A percentile compares a stretch with the other conserved stretches of the same genome.
phyloP scores from a whole-genome alignment of 2,797 vertebrate species.

The Furcifer pardalis region DNA sequence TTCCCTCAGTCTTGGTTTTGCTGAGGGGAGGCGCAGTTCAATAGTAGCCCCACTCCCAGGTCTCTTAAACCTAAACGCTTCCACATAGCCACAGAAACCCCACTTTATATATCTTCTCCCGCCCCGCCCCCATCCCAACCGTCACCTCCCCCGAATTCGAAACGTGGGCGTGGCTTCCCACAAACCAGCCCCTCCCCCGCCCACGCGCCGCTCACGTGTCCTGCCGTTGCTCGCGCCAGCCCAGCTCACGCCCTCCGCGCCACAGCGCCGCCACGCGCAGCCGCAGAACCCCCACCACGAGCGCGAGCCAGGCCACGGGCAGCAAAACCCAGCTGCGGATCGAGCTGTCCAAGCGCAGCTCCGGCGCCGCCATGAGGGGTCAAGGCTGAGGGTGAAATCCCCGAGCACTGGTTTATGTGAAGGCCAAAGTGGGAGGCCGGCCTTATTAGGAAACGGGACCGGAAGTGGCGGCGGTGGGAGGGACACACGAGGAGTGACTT shows the following conservation, averaged over 20 bases:
- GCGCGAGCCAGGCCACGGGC: constrained; percentile 86
- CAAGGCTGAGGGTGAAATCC: not conserved
- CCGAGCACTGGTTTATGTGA: not conserved
- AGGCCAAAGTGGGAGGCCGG: not conserved
- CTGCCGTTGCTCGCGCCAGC: constrained; percentile 19
- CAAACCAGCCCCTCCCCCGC: not conserved
- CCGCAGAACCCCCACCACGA: constrained; percentile 82
- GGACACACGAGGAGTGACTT: too few relatives aligned
- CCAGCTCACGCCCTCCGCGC: constrained; percentile 71
- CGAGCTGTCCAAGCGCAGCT: constrained; percentile 16
- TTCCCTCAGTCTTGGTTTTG: too few relatives aligned
- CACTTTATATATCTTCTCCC: too few relatives aligned
- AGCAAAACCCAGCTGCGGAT: constrained; percentile 85
- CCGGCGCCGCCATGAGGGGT: not conserved
- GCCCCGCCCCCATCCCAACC: too few relatives aligned
- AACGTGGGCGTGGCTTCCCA: not conserved
- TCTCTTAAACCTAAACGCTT: too few relatives aligned
- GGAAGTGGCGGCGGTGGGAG: not conserved
- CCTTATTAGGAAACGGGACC: too few relatives aligned
- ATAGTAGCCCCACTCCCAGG: too few relatives aligned
- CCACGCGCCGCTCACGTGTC: constrained; percentile 22
- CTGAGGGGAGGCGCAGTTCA: too few relatives aligned
- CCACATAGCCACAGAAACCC: too few relatives aligned
- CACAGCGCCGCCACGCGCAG: constrained; percentile 84
- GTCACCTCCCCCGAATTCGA: too few relatives aligned